phyloP scores from a whole-genome alignment of 2,797 vertebrate genomes.

The Sebastes cheni region DNA sequence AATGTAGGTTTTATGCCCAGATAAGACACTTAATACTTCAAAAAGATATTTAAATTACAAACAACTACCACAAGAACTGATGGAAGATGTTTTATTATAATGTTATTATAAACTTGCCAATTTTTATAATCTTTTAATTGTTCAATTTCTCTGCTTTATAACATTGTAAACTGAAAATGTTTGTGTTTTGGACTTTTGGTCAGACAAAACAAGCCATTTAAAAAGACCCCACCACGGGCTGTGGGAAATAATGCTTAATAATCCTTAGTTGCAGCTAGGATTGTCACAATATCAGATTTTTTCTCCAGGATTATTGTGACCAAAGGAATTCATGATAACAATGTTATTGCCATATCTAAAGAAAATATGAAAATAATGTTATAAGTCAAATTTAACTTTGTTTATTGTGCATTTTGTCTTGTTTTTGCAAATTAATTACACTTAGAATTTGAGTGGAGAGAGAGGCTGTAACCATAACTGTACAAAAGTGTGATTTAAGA shows the following conservation, averaged over 20 bases:
- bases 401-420: no score
- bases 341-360: neutral
- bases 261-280: neutral
- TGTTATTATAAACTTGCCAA: neutral
- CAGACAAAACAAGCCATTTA: no score
- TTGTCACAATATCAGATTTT: no score
- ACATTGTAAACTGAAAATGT: neutral
- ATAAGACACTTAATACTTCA: neutral
- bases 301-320: no score
- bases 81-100: neutral
- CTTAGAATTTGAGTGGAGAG: accelerated
- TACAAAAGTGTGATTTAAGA: neutral
- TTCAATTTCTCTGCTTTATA: neutral
- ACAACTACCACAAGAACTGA: neutral
- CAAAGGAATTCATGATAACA: no score
- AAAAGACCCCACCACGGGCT: no score
- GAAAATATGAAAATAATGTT: neutral
- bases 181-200: no score
- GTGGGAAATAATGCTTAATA: neutral
- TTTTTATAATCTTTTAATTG: neutral
- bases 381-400: neutral
- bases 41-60: neutral
- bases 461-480: no score
- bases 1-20: neutral
- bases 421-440: no score